phyloP scores from a whole-genome alignment of 2,888 invertebrate genomes.

The Eilema griseolum region DNA sequence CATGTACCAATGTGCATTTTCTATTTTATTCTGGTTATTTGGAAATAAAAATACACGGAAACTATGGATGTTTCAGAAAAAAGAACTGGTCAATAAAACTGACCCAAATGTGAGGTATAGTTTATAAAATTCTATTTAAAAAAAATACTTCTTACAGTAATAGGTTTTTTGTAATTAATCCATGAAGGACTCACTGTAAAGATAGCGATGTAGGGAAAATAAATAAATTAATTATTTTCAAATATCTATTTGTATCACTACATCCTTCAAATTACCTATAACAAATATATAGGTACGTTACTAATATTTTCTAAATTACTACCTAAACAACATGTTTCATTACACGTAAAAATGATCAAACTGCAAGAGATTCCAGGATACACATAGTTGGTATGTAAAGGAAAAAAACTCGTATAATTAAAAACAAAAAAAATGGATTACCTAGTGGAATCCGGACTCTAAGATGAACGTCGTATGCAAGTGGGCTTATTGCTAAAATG shows the following conservation, averaged over 20 bases:
- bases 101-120: conserved; percentile 30
- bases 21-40: conserved; percentile 77
- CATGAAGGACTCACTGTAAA: not conserved
- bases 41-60: conserved; percentile 73
- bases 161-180: not conserved
- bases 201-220: too few species aligned
- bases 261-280: not conserved
- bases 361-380: too few species aligned
- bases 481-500: too few species aligned
- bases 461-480: too few species aligned
- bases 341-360: too few species aligned
- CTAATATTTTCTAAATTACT: too few species aligned
- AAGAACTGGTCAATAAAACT: conserved; percentile 29
- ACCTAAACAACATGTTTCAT: too few species aligned
- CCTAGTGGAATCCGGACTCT: too few species aligned
- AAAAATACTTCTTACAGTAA: not conserved
- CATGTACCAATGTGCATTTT: conserved; percentile 72
- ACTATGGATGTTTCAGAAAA: conserved; percentile 61
- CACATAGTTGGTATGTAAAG: too few species aligned
- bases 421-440: too few species aligned
- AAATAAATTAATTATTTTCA: not conserved
- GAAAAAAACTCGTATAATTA: too few species aligned
- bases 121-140: conserved; percentile 13
- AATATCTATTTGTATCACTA: not conserved
- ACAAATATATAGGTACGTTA: too few species aligned